phyloP scores from a whole-genome alignment of 2,888 invertebrate species.

The Lasioglossum lativentre region DNA sequence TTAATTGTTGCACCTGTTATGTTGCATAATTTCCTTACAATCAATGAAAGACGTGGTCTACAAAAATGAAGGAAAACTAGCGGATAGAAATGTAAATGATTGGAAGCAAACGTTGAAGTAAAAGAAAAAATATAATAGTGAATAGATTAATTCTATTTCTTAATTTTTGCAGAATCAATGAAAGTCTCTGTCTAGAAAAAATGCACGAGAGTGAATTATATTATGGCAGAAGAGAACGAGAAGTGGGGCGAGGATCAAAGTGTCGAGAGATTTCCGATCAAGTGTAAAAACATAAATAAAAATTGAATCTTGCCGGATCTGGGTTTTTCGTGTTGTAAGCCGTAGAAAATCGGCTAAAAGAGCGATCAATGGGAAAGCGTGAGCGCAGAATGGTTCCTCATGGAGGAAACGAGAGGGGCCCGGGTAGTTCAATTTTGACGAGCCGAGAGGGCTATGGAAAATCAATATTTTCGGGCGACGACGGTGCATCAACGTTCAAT shows the following conservation, averaged over 20 bases:
- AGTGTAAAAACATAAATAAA: background rate
- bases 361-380: background rate
- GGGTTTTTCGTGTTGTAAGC: background rate
- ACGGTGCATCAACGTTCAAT: conserved; percentile 18
- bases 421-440: conserved; percentile 16
- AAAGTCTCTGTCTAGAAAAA: background rate
- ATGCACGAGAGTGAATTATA: too few species aligned
- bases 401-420: background rate
- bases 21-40: too few species aligned
- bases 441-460: conserved; percentile 22
- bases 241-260: background rate
- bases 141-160: too few species aligned
- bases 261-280: background rate
- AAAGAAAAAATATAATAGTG: too few species aligned
- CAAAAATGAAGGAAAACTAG: too few species aligned
- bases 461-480: conserved; percentile 43
- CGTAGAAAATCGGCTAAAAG: background rate
- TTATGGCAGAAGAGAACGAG: too few species aligned
- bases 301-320: background rate
- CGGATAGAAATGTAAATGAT: too few species aligned
- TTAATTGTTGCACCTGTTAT: too few species aligned
- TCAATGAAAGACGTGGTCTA: too few species aligned
- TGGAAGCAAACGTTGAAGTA: too few species aligned
- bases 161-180: too few species aligned
- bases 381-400: background rate